phyloP scores from a whole-genome alignment of 2,113 vertebrate genomes.

The Macrotis lagotis region DNA sequence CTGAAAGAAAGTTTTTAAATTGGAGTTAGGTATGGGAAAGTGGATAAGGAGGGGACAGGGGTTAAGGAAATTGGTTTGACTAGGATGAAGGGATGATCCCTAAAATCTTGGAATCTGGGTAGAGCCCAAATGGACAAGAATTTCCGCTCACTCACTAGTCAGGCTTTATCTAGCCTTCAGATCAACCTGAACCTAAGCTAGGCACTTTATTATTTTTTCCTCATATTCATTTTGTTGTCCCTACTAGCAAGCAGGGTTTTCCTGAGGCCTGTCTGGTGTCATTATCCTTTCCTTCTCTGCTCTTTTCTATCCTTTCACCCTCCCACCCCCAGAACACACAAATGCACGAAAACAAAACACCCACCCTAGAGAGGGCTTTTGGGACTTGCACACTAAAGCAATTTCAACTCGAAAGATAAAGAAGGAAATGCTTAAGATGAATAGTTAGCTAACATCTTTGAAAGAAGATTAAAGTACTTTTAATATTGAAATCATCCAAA shows the following conservation, averaged over 20 bases:
- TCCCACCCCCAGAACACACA: conserved; percentile 49
- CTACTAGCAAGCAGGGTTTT: conserved; percentile 59
- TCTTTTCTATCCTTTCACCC: conserved; percentile 41
- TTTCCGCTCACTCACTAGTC: conserved; percentile 57
- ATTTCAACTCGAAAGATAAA: conserved; percentile 62
- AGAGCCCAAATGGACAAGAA: conserved; percentile 58
- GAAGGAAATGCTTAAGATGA: conserved; percentile 75
- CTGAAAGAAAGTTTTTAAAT: conserved; percentile 86
- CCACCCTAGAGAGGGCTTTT: conserved; percentile 62
- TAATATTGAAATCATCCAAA: conserved; percentile 86
- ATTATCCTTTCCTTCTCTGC: conserved; percentile 32
- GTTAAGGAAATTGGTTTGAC: conserved; percentile 25
- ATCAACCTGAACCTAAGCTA: conserved; percentile 74
- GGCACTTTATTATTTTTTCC: conserved; percentile 63
- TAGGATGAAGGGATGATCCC: conserved; percentile 2
- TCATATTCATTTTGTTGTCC: conserved; percentile 49
- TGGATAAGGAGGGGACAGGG: background rate
- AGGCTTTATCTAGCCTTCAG: conserved; percentile 45
- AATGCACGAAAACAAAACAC: conserved; percentile 13
- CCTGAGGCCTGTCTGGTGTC: conserved; percentile 23
- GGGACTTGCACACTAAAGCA: conserved; percentile 52
- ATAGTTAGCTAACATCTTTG: conserved; percentile 81
- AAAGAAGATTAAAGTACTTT: conserved; percentile 85
- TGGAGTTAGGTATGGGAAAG: conserved; percentile 66
- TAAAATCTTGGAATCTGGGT: conserved; percentile 49